Evolutionary conservation across 2,113 vertebrate species (phyloP), one percentile per base, ranked within the genome.

Genomic region (Tympanuchus pallidicinctus): DNA sequence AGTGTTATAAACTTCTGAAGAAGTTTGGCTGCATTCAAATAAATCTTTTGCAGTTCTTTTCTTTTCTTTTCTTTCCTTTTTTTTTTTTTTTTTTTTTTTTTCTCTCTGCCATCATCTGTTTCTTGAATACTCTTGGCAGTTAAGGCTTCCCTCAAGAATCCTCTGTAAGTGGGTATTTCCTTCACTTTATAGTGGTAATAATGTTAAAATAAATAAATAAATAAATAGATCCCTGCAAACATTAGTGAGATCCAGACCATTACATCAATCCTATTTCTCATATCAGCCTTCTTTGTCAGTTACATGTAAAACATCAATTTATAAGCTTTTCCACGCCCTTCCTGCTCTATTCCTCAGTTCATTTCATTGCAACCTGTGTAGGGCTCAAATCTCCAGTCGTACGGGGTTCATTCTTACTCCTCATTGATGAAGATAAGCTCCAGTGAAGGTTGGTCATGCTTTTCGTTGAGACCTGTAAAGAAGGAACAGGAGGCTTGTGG

Each of bases 361-460:
- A 89, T 95, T n/a, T 94, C 77, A 89, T 71, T 94, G 93, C 89
- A 92, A 95, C 85, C 94, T 96, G 86, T 70, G 92, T 52, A 90
- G 86, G 92, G 93, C 63, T 97, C 96, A 96, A 94, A 95, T 95
- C 86, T 96, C 94, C 96, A 69, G 94, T 94, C 82, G 71, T 89
- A 97, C 94, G 95, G 90, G 78, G 82, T 38, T 94, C 94, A 67
- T 96, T 97, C 98, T 98, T 97, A 98, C 98, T 98, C 98, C 97
- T 98, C 97, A 94, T 98, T 98, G 96, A 98, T 95, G 92, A 98
- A 98, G 90, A 98, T 97, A 89, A 98, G 97, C 81, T 98, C 98
- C 97, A 98, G 93, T 7, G 98, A 96, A 47, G 97, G 92, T 0
- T 96, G 97, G 36, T 96, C 72, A 0, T 72, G 96, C 56, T 96